phyloP scores from a whole-genome alignment of 2,888 invertebrate species.

The Digitonthophagus gazella region DNA sequence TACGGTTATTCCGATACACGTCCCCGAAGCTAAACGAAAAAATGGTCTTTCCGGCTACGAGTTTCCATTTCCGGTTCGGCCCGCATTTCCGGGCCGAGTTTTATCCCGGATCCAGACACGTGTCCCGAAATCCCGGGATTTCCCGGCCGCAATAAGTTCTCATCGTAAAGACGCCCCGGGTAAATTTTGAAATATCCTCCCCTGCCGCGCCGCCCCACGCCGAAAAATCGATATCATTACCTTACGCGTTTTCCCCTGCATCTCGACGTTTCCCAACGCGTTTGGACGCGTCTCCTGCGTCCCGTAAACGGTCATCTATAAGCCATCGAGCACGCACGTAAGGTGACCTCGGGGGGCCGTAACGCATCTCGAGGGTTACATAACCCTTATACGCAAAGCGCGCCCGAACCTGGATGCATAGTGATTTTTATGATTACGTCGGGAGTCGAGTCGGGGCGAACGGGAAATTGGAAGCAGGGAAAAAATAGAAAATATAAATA shows the following conservation, averaged over 20 bases:
- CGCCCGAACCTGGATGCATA: conserved; percentile 44
- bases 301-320: conserved; percentile 34
- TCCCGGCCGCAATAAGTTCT: conserved; percentile 41
- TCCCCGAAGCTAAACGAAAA: conserved; percentile 37
- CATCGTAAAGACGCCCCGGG: conserved; percentile 39
- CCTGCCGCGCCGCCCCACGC: background rate
- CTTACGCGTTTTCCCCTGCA: background rate
- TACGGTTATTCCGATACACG: conserved; percentile 31
- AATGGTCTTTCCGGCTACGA: conserved; percentile 31
- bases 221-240: background rate
- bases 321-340: conserved; percentile 50
- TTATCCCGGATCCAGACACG: conserved; percentile 60
- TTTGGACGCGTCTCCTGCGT: background rate
- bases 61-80: conserved; percentile 56
- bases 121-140: conserved; percentile 45
- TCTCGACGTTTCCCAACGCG: too few species aligned
- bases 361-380: conserved; percentile 58
- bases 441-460: conserved; percentile 34
- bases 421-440: conserved; percentile 54
- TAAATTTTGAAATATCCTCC: conserved; percentile 38
- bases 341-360: conserved; percentile 57
- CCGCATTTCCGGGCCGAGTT: conserved; percentile 43
- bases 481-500: conserved; percentile 17
- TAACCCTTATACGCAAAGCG: conserved; percentile 49
- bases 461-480: conserved; percentile 29